A percentile compares a stretch with the other conserved stretches of the same genome.
These are phyloP conservation scores for Drosophila niveifrons DNA, from an alignment of 2,888 invertebrate species.

Conservation along the genomic window DNA sequence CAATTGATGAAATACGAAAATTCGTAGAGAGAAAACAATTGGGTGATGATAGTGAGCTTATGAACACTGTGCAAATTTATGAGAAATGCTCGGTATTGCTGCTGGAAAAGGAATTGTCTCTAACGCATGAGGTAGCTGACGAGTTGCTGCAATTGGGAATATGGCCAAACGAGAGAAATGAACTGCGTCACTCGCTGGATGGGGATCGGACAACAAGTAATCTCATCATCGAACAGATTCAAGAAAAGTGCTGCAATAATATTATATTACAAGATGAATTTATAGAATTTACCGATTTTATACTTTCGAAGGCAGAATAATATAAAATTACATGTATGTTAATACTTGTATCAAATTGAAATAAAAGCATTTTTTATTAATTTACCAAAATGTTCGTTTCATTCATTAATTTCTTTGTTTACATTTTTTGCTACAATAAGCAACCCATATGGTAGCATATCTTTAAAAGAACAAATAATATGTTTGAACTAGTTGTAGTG, in stretches of 20 bases:
- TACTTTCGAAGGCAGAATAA: neutral
- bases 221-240: slow-evolving; percentile 12
- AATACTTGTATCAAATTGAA: too few relatives aligned
- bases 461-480: too few relatives aligned
- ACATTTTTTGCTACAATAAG: too few relatives aligned
- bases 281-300: neutral
- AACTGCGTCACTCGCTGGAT: neutral
- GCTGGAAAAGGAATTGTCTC: neutral
- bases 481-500: too few relatives aligned
- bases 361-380: too few relatives aligned
- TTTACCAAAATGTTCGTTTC: too few relatives aligned
- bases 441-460: too few relatives aligned
- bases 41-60: neutral
- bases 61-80: neutral
- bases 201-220: slow-evolving; percentile 5
- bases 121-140: neutral
- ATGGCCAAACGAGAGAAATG: neutral
- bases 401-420: too few relatives aligned
- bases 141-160: slow-evolving; percentile 18
- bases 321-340: too few relatives aligned
- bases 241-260: slow-evolving; percentile 5
- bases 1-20: neutral
- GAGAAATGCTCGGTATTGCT: slow-evolving; percentile 6
- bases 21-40: neutral
- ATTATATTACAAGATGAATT: neutral